phyloP scores from a whole-genome alignment of 2,797 vertebrate species.

The Eospalax fontanierii region DNA sequence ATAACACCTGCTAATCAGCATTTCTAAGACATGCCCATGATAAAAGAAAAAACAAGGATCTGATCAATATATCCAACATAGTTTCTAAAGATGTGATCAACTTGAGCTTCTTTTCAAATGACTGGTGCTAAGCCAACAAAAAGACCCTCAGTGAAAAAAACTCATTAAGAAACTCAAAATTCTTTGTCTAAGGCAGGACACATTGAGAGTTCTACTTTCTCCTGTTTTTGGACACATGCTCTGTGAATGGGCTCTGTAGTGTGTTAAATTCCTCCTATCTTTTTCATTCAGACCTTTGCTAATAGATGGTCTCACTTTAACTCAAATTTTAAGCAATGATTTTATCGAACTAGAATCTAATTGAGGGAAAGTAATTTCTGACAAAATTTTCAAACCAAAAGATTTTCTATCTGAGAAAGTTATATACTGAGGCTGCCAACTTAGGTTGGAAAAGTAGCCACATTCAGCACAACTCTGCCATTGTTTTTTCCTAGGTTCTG shows the following conservation, averaged over 20 bases:
- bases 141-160: neutral
- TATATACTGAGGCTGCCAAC: slow-evolving; percentile 69
- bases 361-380: slow-evolving; percentile 80
- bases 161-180: neutral
- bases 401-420: slow-evolving; percentile 81
- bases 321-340: slow-evolving; percentile 80
- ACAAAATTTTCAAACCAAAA: slow-evolving; percentile 72
- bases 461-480: neutral
- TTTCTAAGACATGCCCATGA: slow-evolving; percentile 12
- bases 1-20: neutral
- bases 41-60: neutral
- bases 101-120: slow-evolving; percentile 20
- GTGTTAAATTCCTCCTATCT: slow-evolving; percentile 62
- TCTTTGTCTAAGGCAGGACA: neutral
- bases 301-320: slow-evolving; percentile 76
- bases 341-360: slow-evolving; percentile 78
- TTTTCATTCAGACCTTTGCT: slow-evolving; percentile 71
- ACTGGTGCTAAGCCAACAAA: slow-evolving; percentile 43
- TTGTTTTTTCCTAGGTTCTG: slow-evolving; percentile 14
- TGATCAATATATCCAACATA: neutral
- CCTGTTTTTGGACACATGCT: neutral
- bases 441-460: slow-evolving; percentile 8
- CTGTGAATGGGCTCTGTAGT: slow-evolving; percentile 3
- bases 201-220: neutral
- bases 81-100: slow-evolving; percentile 29